Base-by-base conservation (phyloP, 2,113 vertebrate species). In the Scatophagus argus region DNA sequence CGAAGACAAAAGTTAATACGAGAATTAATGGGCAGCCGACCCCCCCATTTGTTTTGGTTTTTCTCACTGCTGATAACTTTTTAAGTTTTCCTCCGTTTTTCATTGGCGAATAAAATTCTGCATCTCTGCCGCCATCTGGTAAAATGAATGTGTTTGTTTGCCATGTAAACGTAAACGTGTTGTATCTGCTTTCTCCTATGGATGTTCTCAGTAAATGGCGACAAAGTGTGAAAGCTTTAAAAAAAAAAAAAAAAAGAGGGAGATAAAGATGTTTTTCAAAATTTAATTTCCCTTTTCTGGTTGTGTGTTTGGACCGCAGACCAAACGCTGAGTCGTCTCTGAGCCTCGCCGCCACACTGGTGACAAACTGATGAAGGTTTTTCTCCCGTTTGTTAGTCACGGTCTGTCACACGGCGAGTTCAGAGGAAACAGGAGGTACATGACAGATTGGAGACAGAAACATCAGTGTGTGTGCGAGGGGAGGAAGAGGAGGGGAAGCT, bases 401-500 rank as follows among this genome's bases (percentile, higher is more conserved):
- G 6, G 39, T 58, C 36, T 36, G 78, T 62, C 29, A 34, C 54
- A 67, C 80, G 41, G 77, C 9, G 23, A 74, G 38, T 61, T 72
- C 52, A 74, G 59, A 77, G 59, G 58, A 72, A 80, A 58, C 67
- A 84, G 81, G 79, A 76, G 49, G 76, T 17, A 67, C 79, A 29
- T 71, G 89, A 89, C 89, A 88, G 87, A 85, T 77, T 83, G 87
- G 85, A 91, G 83, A 87, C 73, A 61, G 77, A 81, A 83, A 62
- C 84, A 71, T 79, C 31, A 39, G 62, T 8, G 72, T 51, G 13
- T 82, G 77, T 64, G 51, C 54, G 49, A 58, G 9, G 21, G 32
- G 32, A 59, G 32, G n/a, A 4, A 10, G 29, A 29, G 36, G 27
- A 0, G 12, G 65, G 39, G 62, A n/a, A 21, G 41, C 19, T 36